phyloP scores from a whole-genome alignment of 2,797 vertebrate genomes.

The Brachymystax lenok region DNA sequence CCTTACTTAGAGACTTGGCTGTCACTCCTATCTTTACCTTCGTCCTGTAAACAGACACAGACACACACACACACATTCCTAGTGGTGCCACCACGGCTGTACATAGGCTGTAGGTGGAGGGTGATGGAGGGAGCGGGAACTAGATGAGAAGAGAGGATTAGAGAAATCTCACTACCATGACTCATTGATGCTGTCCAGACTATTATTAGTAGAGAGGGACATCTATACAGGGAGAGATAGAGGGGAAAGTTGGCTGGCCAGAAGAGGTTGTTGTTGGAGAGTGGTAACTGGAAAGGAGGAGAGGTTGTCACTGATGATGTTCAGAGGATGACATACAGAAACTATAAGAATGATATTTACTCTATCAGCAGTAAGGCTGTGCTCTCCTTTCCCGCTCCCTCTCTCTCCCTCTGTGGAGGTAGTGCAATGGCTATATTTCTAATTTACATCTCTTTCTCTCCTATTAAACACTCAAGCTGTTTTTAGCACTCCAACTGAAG shows the following conservation, averaged over 20 bases:
- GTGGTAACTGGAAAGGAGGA: background rate
- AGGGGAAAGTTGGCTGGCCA: too few relatives aligned
- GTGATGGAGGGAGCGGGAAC: background rate
- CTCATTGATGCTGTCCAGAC: conserved; percentile 17
- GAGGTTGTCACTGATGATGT: background rate
- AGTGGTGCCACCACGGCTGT: conserved; percentile 5
- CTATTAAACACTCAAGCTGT: conserved; percentile 31
- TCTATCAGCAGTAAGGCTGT: background rate
- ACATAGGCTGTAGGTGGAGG: too few relatives aligned
- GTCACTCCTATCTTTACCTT: background rate
- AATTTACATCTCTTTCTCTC: conserved; percentile 38
- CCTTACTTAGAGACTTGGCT: background rate
- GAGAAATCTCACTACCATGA: conserved; percentile 5
- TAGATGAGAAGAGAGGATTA: background rate
- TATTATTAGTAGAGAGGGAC: background rate
- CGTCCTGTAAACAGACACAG: background rate
- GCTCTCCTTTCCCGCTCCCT: background rate
- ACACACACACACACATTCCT: background rate
- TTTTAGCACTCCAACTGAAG: conserved; percentile 47
- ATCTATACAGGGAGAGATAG: background rate
- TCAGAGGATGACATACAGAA: background rate
- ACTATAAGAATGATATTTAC: background rate
- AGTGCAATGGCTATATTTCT: conserved; percentile 53
- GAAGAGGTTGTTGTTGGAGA: too few relatives aligned
- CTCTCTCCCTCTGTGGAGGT: conserved; percentile 7